phyloP scores from a whole-genome alignment of 2,888 invertebrate genomes.

The Laothoe populi region DNA sequence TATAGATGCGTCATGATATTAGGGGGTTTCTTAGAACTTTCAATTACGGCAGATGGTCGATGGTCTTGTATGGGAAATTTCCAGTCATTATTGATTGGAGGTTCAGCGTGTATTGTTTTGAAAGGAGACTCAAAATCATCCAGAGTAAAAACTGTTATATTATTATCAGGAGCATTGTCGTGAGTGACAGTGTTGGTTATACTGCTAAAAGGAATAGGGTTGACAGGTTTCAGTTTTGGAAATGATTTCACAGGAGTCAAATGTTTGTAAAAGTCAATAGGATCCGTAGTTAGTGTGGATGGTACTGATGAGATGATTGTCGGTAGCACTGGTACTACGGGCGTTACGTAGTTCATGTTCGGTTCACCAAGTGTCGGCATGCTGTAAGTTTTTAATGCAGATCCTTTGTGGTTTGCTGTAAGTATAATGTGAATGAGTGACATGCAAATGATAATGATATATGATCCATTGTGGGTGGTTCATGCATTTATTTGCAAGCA shows the following conservation, averaged over 20 bases:
- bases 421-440: conserved; percentile 68
- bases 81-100: conserved; percentile 42
- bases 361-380: conserved; percentile 51
- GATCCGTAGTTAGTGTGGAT: conserved; percentile 53
- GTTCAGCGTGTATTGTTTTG: conserved; percentile 54
- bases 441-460: conserved; percentile 46
- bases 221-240: conserved; percentile 55
- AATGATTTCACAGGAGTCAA: conserved; percentile 56
- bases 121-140: conserved; percentile 53
- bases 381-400: conserved; percentile 52
- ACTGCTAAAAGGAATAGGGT: conserved; percentile 37
- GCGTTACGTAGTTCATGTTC: conserved; percentile 63
- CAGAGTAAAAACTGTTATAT: conserved; percentile 59
- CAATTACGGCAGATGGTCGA: conserved; percentile 27
- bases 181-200: conserved; percentile 32
- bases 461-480: conserved; percentile 6
- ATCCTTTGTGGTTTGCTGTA: conserved; percentile 68
- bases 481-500: conserved; percentile 28
- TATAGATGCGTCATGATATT: neutral
- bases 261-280: conserved; percentile 57
- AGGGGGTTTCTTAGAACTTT: conserved; percentile 34
- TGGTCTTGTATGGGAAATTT: conserved; percentile 31
- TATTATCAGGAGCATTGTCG: conserved; percentile 42
- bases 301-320: conserved; percentile 49
- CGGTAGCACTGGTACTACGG: conserved; percentile 51